Base-by-base conservation (phyloP, 1,140 invertebrate genomes). In the Brachionus rubens region DNA sequence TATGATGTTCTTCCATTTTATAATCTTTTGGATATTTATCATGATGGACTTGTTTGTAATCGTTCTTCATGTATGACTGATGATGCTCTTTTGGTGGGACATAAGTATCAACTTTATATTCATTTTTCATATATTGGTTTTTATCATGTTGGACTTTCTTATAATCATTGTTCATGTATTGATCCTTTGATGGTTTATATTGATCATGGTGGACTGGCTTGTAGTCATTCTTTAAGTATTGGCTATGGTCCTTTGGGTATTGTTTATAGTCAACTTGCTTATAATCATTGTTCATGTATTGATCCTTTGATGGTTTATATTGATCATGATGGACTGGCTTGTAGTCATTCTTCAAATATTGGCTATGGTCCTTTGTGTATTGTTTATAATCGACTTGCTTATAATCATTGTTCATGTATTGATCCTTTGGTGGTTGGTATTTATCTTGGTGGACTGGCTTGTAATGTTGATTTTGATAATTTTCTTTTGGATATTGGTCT, bases 11-110 rank as follows among this genome's bases (percentile, higher is more conserved):
- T n/a, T n/a, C n/a, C n/a, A n/a, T n/a, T n/a, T n/a, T n/a, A n/a
- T n/a, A n/a, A n/a, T n/a, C n/a, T n/a, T n/a, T n/a, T n/a, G n/a
- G n/a, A n/a, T n/a, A n/a, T n/a, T n/a, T n/a, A n/a, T n/a, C n/a
- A n/a, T n/a, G n/a, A n/a, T n/a, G n/a, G n/a, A n/a, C n/a, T n/a
- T n/a, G n/a, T n/a, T n/a, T n/a, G n/a, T n/a, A n/a, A n/a, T n/a
- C n/a, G n/a, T n/a, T n/a, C n/a, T n/a, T 36, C 33, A 36, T 36
- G 33, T 36, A 3, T 36, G 9, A 26, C 19, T 59, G 1, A 33
- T 59, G 36, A 10, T 36, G 30, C n/a, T 59, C n/a, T 59, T 59
- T 59, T 36, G 16, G 14, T 59, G 33, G 54, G 36, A 48, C 46
- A 48, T 59, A 59, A 36, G 9, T 9, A 36, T 36, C 9, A 36